Conservation (phyloP, 1,140 invertebrate species). For the Diploscapter pachys region DNA sequence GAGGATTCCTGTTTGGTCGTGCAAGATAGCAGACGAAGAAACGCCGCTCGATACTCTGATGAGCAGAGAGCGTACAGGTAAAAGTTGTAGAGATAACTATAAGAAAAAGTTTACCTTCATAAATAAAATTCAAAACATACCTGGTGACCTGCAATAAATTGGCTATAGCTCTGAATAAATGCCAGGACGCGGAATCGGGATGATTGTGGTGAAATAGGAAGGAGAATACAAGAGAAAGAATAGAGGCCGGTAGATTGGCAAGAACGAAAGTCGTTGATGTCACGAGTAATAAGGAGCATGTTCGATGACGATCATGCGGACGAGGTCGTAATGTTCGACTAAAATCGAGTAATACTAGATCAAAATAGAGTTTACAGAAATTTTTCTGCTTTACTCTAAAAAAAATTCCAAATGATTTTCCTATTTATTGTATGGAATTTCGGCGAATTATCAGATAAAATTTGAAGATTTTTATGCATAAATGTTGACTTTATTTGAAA, state of each 20-base stretch:
- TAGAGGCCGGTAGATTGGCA: slow-evolving; percentile 48
- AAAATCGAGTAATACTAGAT: slow-evolving; percentile 18
- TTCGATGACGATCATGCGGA: slow-evolving; percentile 39
- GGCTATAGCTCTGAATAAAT: slow-evolving; percentile 52
- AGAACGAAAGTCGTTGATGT: slow-evolving; percentile 53
- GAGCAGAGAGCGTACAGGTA: slow-evolving; percentile 48
- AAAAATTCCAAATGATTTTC: slow-evolving; percentile 9
- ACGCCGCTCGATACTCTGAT: slow-evolving; percentile 48
- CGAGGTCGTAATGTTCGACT: background rate
- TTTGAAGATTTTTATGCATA: too few relatives aligned
- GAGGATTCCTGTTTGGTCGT: too few relatives aligned
- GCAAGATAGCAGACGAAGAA: slow-evolving; percentile 29
- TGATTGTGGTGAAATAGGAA: background rate
- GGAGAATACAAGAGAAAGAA: slow-evolving; percentile 31
- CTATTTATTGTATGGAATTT: too few relatives aligned
- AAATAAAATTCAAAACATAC: slow-evolving; percentile 21
- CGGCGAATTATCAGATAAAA: too few relatives aligned
- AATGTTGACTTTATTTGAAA: background rate
- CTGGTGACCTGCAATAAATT: slow-evolving; percentile 53
- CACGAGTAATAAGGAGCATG: slow-evolving; percentile 47
- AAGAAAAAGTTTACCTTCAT: slow-evolving; percentile 28
- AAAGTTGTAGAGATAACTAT: slow-evolving; percentile 52
- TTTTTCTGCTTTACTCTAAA: background rate
- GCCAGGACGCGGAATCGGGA: slow-evolving; percentile 37
- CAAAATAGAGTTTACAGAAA: slow-evolving; percentile 10